A percentile compares a stretch with the other conserved stretches of the same genome.
phyloP scores from a whole-genome alignment of 2,113 vertebrate genomes.

The Tetrax tetrax region DNA sequence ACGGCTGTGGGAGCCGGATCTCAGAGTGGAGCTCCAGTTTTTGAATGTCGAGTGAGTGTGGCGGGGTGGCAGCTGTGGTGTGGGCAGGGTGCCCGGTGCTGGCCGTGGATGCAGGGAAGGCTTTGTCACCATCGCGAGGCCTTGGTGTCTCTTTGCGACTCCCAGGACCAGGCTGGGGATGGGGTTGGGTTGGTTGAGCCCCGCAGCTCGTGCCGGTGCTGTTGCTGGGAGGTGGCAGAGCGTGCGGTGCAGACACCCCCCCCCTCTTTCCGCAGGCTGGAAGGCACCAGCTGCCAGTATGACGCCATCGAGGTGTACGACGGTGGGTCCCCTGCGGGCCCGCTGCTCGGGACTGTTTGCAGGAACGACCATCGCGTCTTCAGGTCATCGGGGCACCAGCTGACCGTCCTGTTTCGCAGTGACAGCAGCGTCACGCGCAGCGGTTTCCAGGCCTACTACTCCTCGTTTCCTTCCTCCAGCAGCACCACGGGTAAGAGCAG shows the following conservation, averaged over 20 bases:
- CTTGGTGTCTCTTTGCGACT: too few relatives aligned
- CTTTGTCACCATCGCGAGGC: background rate
- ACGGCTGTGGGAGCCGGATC: rapidly evolving
- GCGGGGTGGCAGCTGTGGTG: too few relatives aligned
- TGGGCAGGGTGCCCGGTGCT: background rate
- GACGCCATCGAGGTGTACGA: conserved; percentile 2
- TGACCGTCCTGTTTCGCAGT: background rate
- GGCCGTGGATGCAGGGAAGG: rapidly evolving
- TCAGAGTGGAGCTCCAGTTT: background rate
- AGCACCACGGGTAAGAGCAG: background rate
- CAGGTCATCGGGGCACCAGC: background rate
- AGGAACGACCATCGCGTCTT: rapidly evolving
- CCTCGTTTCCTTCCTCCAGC: rapidly evolving
- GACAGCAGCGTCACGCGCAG: rapidly evolving
- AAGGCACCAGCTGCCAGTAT: background rate
- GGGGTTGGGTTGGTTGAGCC: rapidly evolving
- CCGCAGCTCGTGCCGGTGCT: background rate
- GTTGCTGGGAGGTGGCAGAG: background rate
- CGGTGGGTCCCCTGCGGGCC: rapidly evolving
- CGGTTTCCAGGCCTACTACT: conserved; percentile 18
- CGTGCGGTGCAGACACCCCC: background rate
- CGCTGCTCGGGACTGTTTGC: background rate
- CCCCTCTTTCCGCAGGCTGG: background rate
- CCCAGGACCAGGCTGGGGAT: rapidly evolving
- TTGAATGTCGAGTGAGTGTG: background rate